Evolutionary conservation across 2,113 vertebrate species (phyloP).

Genomic region (Nasalis larvatus): DNA sequence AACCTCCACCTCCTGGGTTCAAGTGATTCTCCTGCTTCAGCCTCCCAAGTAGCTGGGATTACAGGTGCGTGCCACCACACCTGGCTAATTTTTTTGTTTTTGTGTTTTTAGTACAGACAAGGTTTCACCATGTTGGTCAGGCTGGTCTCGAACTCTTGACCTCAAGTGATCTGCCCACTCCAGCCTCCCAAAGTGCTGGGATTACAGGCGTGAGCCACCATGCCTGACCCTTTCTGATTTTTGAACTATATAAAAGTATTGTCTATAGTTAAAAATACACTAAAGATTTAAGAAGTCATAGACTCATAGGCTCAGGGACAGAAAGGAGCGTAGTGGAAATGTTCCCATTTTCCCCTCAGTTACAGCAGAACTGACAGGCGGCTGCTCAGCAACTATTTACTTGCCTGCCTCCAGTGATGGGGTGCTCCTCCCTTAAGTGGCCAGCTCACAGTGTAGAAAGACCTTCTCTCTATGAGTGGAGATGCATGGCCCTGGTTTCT

Average conservation of each 20-base stretch:
- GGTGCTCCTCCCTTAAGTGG: not conserved
- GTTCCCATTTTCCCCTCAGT: not conserved
- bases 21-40: too few relatives aligned
- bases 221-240: not conserved
- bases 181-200: too few relatives aligned
- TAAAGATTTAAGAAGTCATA: not conserved
- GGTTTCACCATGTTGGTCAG: too few relatives aligned
- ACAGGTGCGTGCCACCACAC: too few relatives aligned
- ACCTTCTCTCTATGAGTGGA: not conserved
- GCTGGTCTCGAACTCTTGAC: too few relatives aligned
- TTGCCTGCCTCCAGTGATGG: not conserved
- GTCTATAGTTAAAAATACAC: not conserved
- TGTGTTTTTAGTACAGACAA: too few relatives aligned
- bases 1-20: too few relatives aligned
- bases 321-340: not conserved
- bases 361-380: not conserved
- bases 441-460: not conserved
- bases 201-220: too few relatives aligned
- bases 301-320: not conserved
- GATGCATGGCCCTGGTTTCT: not conserved
- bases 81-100: too few relatives aligned
- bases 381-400: not conserved
- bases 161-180: too few relatives aligned
- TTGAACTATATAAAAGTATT: not conserved
- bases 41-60: too few relatives aligned